Percentiles rank a stretch among this genome's conserved stretches.
These are phyloP conservation scores for Ceryle rudis DNA, from an alignment of 2,797 vertebrate species.

Conservation along the genomic window DNA sequence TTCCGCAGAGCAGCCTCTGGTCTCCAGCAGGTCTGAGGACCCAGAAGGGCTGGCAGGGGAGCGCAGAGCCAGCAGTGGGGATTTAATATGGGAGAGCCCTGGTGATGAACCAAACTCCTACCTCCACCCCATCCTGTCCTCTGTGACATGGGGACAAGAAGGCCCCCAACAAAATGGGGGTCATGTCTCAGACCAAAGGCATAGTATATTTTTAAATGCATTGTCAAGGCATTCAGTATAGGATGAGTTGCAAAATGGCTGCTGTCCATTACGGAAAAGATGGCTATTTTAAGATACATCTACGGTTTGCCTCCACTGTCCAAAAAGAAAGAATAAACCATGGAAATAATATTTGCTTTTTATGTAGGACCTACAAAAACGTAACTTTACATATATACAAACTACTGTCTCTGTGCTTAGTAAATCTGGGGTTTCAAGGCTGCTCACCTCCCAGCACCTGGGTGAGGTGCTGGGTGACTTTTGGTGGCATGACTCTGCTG, in stretches of 20 bases:
- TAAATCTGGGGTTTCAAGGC: neutral
- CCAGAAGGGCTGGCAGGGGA: neutral
- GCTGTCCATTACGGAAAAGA: neutral
- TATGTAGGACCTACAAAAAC: neutral
- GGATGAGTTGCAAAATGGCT: neutral
- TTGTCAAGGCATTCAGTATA: neutral
- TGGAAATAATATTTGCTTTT: neutral
- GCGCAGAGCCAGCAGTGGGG: neutral
- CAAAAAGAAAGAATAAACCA: neutral
- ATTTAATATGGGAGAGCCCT: neutral
- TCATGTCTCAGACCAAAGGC: neutral
- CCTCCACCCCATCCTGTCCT: neutral
- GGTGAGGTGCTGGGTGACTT: neutral
- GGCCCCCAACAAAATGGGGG: neutral
- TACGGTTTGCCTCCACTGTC: neutral
- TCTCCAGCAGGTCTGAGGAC: neutral
- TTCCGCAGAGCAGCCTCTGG: neutral
- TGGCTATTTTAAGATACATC: neutral
- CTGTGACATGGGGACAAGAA: neutral
- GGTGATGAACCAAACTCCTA: neutral
- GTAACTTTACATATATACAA: neutral
- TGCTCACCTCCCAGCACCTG: neutral
- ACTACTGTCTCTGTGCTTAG: neutral
- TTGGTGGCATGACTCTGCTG: neutral
- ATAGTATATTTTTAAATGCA: neutral